Evolutionary conservation across 2,113 vertebrate species (phyloP), one percentile per base, ranked within the genome.

Genomic region (Ardeotis arabs): DNA sequence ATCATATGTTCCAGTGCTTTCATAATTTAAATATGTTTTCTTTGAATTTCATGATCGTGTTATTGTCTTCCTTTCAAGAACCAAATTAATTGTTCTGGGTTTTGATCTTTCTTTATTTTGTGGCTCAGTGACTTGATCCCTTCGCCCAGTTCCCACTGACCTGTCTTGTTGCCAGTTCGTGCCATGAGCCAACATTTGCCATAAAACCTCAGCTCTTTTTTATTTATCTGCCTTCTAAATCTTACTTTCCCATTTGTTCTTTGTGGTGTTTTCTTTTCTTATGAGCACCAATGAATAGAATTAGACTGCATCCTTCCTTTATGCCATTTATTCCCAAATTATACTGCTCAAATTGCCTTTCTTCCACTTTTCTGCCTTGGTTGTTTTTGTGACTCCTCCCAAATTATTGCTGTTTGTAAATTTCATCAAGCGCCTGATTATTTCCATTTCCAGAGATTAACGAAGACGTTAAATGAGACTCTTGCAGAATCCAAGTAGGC

Each of bases 381-480:
- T 85, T 90, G 39, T 89, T 95, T 84, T 84, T 25, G 39, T 72
- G 44, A 80, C 84, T 95, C 75, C 88, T 96, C 72, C 76, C 75
- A 93, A 89, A 93, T 95, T 92, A 93, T 69, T 92, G 67, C n/a
- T 96, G 92, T 93, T 96, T 89, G 86, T 74, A 95, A 95, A 95
- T 93, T 95, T 94, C 70, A 92, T 87, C 37, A 89, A 91, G 58
- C 0, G 2, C 20, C 20, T 89, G 95, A 92, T 95, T 92, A 96
- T 92, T 91, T 94, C 86, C 66, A 92, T 92, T 96, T 93, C 66
- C 80, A 96, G 76, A 95, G 52, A 93, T 89, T 78, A 92, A 87
- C 1, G 1, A 93, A 95, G 76, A 95, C 29, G n/a, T 93, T 89
- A 92, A 96, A 92, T 50, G 74, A 76, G 50, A 66, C 80, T 89